Percentiles rank a stretch among this genome's conserved stretches.
phyloP scores from a whole-genome alignment of 2,797 vertebrate species.

The Chromis chromis region DNA sequence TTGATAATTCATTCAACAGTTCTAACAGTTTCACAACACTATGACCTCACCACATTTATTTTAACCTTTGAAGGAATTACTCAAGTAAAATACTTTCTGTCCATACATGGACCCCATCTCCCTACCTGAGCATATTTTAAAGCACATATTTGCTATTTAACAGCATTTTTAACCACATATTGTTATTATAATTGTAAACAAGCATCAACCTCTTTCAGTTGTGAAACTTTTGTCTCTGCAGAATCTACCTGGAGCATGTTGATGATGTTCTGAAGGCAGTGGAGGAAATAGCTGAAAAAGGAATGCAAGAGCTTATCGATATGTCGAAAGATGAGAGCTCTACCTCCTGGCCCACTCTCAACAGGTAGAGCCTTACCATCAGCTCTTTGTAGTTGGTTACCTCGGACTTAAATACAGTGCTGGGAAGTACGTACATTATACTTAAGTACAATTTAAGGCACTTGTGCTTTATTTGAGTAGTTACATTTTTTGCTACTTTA shows the following conservation, averaged over 20 bases:
- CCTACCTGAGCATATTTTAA: background rate
- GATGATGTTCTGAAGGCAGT: slow-evolving; percentile 91
- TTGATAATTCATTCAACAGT: background rate
- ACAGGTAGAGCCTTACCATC: slow-evolving; percentile 64
- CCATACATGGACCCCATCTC: too few species aligned
- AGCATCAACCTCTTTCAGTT: background rate
- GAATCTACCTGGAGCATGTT: slow-evolving; percentile 91
- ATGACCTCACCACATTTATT: background rate
- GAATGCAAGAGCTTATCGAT: slow-evolving; percentile 88
- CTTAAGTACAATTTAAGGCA: too few species aligned
- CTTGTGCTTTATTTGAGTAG: too few species aligned
- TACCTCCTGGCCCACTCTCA: slow-evolving; percentile 90
- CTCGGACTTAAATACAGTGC: background rate
- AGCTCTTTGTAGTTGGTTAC: background rate
- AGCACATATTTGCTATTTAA: background rate
- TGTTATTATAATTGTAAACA: background rate
- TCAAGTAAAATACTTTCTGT: background rate
- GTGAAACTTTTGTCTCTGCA: slow-evolving; percentile 60
- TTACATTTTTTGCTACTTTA: too few species aligned
- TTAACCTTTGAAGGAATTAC: too few species aligned
- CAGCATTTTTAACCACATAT: background rate
- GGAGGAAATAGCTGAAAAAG: slow-evolving; percentile 91
- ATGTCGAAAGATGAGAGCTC: slow-evolving; percentile 89
- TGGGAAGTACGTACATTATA: too few species aligned
- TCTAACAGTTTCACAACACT: too few species aligned